Conservation (phyloP, 1,140 invertebrate genomes). For the Nebria ingens region DNA sequence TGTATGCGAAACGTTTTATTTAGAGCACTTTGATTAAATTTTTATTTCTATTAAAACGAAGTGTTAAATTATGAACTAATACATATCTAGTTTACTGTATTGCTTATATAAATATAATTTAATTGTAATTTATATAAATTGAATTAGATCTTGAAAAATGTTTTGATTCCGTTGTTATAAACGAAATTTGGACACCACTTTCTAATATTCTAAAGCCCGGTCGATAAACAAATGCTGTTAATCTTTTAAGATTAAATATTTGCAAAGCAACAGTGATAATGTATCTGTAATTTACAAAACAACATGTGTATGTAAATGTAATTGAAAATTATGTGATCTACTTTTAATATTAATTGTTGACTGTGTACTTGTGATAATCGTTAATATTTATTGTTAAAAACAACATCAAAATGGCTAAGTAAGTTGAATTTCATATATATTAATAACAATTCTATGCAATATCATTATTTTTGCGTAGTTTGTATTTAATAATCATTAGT, state of each 20-base stretch:
- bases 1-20: too few species aligned
- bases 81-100: too few species aligned
- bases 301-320: neutral
- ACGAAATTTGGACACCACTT: too few species aligned
- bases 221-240: constrained; percentile 12
- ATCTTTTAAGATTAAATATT: constrained; percentile 2
- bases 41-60: too few species aligned
- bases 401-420: neutral
- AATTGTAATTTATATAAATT: too few species aligned
- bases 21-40: too few species aligned
- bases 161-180: too few species aligned
- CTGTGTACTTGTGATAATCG: neutral
- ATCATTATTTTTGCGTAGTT: neutral
- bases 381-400: neutral
- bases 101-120: too few species aligned
- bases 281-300: neutral
- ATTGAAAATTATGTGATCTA: too few species aligned
- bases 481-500: neutral
- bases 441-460: neutral
- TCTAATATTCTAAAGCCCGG: constrained; percentile 2
- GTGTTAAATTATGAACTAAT: too few species aligned
- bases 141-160: too few species aligned
- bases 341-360: too few species aligned
- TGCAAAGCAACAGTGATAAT: neutral
- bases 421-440: neutral